Evolutionary conservation across 2,113 vertebrate genomes (phyloP).

Genomic region (Neogobius melanostomus): DNA sequence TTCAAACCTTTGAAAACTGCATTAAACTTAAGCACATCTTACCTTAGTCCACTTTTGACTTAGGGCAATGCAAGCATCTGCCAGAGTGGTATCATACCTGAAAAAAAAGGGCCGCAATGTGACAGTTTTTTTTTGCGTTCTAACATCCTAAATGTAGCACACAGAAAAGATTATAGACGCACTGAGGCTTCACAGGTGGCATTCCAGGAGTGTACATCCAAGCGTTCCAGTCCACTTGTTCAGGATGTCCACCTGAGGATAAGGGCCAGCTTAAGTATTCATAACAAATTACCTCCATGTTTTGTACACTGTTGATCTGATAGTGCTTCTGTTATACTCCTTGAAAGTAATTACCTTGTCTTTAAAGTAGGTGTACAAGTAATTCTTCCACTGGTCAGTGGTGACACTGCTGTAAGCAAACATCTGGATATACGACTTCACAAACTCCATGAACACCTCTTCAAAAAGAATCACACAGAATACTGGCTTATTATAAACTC

Average conservation of each 20-base stretch:
- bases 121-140: background rate
- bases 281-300: background rate
- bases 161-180: slow-evolving; percentile 46
- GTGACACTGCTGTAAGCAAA: slow-evolving; percentile 89
- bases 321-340: background rate
- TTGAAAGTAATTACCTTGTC: slow-evolving; percentile 82
- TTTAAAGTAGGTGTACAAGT: slow-evolving; percentile 92
- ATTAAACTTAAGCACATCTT: background rate
- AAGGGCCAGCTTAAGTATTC: background rate
- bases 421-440: slow-evolving; percentile 91
- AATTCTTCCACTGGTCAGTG: slow-evolving; percentile 91
- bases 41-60: slow-evolving; percentile 87
- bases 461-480: slow-evolving; percentile 10
- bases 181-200: slow-evolving; percentile 89
- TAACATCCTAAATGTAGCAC: background rate
- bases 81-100: slow-evolving; percentile 91
- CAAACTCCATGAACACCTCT: slow-evolving; percentile 95
- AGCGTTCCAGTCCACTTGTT: slow-evolving; percentile 90
- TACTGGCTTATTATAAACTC: background rate
- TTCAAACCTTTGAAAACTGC: background rate
- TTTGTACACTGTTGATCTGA: background rate
- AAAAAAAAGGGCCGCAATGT: background rate
- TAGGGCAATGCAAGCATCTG: slow-evolving; percentile 85
- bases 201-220: slow-evolving; percentile 94
- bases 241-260: slow-evolving; percentile 84